Evolutionary conservation across 2,888 invertebrate species (phyloP), one percentile per base, ranked within the genome.

Genomic region (Chydorus sphaericus): DNA sequence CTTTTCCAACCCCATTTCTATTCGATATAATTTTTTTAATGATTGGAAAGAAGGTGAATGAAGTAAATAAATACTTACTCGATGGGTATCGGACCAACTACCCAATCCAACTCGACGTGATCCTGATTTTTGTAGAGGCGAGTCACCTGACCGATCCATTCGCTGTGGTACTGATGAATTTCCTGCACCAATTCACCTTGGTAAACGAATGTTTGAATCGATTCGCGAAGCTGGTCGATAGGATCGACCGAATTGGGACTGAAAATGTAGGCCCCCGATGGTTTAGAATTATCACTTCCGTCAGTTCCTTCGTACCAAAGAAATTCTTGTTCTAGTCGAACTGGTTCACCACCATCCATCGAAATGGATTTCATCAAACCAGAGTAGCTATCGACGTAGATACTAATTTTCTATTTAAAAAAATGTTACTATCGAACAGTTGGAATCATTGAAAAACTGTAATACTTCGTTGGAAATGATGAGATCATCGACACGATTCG

Each of bases 251-350:
- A 70, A 48, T 76, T 76, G 0, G 89, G 88, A 54, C 89, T 73
- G 68, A 90, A 88, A 33, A 94, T 85, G 64, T 97, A 97, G 0
- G 96, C 96, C 0, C 97, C 97, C 0, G 94, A 93, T 0, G 91
- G 81, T 58, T 90, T 73, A 61, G 78, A 77, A 0, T 68, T 64
- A 3, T 74, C 74, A 64, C 87, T 87, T 0, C 88, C 88, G 1
- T 69, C 68, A 44, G 76, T 77, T 0, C 80, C 85, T 23, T 77
- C 71, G 65, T 92, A 93, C 65, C 80, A 91, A 23, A 77, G 73
- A 65, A 86, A 83, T 2, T 80, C 75, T 66, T 87, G 85, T 8
- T 69, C 63, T 54, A 82, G 58, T 7, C 31, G 54, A 18, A 38
- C 31, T n/a, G n/a, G 16, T 2, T 29, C 36, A n/a, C 48, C 48